phyloP scores from a whole-genome alignment of 2,113 vertebrate genomes.

The Pelobates fuscus region DNA sequence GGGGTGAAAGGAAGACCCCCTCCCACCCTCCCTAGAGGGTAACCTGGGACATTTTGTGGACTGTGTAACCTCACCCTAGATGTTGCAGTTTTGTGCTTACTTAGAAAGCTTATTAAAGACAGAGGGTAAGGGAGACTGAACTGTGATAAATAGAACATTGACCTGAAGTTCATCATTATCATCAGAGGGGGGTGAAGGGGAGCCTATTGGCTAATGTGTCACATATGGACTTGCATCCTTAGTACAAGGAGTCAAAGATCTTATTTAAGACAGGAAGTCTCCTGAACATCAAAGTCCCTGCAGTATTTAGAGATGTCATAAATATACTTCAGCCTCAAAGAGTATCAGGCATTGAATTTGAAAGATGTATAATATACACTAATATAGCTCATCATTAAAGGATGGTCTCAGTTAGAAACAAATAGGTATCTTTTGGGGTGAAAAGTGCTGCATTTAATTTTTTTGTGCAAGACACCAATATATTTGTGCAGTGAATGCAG shows the following conservation, averaged over 20 bases:
- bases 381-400: background rate
- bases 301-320: background rate
- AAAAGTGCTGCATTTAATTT: too few species aligned
- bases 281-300: constrained; percentile 6
- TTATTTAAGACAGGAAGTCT: constrained; percentile 38
- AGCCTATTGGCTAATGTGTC: constrained; percentile 6
- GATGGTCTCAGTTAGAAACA: background rate
- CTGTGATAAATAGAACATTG: constrained; percentile 23
- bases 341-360: background rate
- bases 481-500: too few species aligned
- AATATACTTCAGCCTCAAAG: constrained; percentile 8
- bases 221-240: constrained; percentile 27
- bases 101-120: background rate
- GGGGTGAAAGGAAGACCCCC: background rate
- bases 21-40: background rate
- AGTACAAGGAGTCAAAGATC: background rate
- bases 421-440: too few species aligned
- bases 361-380: background rate
- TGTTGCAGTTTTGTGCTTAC: constrained; percentile 12
- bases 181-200: background rate
- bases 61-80: constrained; percentile 38
- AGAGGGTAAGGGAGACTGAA: background rate
- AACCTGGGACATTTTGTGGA: background rate
- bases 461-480: too few species aligned
- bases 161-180: constrained; percentile 10